Percentiles rank a stretch among this genome's conserved stretches.
Evolutionary conservation across 2,797 vertebrate genomes (phyloP).

Genomic region (Sebastes hopkinsi): DNA sequence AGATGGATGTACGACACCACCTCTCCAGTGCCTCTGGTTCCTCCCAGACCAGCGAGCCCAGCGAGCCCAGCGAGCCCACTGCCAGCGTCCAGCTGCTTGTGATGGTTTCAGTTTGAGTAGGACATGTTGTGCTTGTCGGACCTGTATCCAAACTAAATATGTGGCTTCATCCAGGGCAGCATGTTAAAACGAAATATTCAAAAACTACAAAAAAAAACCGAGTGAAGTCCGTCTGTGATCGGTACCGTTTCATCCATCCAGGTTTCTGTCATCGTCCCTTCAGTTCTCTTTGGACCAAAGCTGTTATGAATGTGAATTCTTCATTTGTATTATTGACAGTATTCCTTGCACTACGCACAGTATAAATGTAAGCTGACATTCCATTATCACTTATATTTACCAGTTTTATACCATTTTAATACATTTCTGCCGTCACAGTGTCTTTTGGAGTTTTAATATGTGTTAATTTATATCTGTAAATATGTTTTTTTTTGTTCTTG

Average conservation of each 20-base stretch:
- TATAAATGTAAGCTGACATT: constrained; percentile 26
- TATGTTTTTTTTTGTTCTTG: constrained; percentile 20
- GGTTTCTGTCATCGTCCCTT: background rate
- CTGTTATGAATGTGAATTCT: constrained; percentile 58
- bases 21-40: constrained; percentile 53
- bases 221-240: constrained; percentile 15
- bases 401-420: constrained; percentile 58
- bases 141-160: background rate
- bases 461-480: constrained; percentile 81
- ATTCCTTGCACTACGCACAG: constrained; percentile 61
- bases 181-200: background rate
- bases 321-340: constrained; percentile 35
- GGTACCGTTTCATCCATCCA: background rate
- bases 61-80: background rate
- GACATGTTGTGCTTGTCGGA: constrained; percentile 4
- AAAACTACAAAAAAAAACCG: background rate
- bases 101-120: background rate
- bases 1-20: constrained; percentile 1
- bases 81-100: background rate
- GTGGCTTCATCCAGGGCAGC: constrained; percentile 16
- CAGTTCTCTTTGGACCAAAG: constrained; percentile 69
- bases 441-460: constrained; percentile 46
- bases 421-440: constrained; percentile 26
- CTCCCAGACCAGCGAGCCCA: background rate
- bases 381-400: constrained; percentile 12